Percentiles rank a stretch among this genome's conserved stretches.
Conservation (phyloP, 2,113 vertebrate species). For the Scalopus aquaticus region DNA sequence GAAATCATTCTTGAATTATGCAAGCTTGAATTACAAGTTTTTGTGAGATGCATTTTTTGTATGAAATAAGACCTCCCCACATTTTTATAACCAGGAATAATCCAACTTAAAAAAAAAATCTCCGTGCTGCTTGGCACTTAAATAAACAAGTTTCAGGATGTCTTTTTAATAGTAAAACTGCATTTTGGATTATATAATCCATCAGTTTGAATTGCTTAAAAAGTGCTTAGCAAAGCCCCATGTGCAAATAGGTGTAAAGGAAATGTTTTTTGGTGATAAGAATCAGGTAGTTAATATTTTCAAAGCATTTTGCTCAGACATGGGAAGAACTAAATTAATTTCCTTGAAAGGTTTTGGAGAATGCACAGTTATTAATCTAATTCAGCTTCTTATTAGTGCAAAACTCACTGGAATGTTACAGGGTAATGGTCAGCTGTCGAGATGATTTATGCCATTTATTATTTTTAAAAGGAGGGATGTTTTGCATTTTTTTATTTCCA, state of each 20-base stretch:
- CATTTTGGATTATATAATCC: conserved; percentile 49
- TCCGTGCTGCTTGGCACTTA: conserved; percentile 16
- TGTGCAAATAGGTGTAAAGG: conserved; percentile 49
- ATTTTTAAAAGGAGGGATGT: conserved; percentile 78
- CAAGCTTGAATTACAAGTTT: conserved; percentile 37
- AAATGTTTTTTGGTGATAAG: conserved; percentile 59
- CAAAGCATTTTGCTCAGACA: conserved; percentile 63
- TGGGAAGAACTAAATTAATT: conserved; percentile 61
- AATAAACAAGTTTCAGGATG: conserved; percentile 61
- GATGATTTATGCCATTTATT: conserved; percentile 78
- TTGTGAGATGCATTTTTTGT: conserved; percentile 22
- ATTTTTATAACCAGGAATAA: conserved; percentile 60
- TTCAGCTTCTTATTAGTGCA: conserved; percentile 47
- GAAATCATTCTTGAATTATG: conserved; percentile 61
- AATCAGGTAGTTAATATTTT: conserved; percentile 69
- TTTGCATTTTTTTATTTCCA: conserved; percentile 77
- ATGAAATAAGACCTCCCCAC: conserved; percentile 49
- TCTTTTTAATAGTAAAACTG: conserved; percentile 64
- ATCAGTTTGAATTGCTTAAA: conserved; percentile 59
- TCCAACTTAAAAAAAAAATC: not conserved
- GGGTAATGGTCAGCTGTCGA: conserved; percentile 72
- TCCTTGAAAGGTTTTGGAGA: conserved; percentile 65
- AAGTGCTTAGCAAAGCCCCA: conserved; percentile 53
- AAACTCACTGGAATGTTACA: conserved; percentile 57
- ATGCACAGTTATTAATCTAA: conserved; percentile 66